phyloP scores from a whole-genome alignment of 2,113 vertebrate genomes.

The Pseudopodoces humilis region DNA sequence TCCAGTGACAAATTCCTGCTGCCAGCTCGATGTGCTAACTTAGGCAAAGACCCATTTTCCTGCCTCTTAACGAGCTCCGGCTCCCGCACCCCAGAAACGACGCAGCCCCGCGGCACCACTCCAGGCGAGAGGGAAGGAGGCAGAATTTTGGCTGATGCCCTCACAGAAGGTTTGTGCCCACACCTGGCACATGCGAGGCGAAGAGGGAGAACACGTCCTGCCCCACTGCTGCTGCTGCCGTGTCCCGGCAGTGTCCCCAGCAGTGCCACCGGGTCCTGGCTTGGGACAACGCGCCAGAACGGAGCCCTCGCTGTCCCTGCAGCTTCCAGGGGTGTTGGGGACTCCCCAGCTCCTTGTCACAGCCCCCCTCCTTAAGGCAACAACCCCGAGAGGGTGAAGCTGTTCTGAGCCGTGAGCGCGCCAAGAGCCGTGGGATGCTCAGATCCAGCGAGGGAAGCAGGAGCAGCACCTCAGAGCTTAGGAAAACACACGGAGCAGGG shows the following conservation, averaged over 20 bases:
- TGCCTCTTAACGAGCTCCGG: slow-evolving; percentile 10
- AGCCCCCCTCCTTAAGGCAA: not conserved
- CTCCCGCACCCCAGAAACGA: not conserved
- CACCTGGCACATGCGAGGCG: fast-evolving
- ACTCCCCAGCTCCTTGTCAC: not conserved
- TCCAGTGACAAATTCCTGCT: slow-evolving; percentile 36
- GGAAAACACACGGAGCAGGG: fast-evolving
- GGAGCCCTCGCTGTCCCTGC: not conserved
- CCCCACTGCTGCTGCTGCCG: fast-evolving
- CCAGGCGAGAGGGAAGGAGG: not conserved
- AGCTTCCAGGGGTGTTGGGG: fast-evolving
- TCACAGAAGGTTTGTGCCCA: not conserved
- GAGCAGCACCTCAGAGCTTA: not conserved
- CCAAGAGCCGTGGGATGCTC: not conserved
- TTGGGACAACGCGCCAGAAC: fast-evolving
- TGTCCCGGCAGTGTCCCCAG: not conserved
- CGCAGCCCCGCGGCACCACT: not conserved
- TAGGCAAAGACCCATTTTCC: slow-evolving; percentile 31
- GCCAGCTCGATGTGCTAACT: slow-evolving; percentile 23
- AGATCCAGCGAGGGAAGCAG: not conserved
- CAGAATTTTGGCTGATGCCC: fast-evolving
- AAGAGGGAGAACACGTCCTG: fast-evolving
- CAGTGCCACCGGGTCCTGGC: not conserved
- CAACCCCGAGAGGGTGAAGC: no score
- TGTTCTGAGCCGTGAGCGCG: fast-evolving